phyloP scores from a whole-genome alignment of 2,888 invertebrate genomes.

The Homarus gammarus region DNA sequence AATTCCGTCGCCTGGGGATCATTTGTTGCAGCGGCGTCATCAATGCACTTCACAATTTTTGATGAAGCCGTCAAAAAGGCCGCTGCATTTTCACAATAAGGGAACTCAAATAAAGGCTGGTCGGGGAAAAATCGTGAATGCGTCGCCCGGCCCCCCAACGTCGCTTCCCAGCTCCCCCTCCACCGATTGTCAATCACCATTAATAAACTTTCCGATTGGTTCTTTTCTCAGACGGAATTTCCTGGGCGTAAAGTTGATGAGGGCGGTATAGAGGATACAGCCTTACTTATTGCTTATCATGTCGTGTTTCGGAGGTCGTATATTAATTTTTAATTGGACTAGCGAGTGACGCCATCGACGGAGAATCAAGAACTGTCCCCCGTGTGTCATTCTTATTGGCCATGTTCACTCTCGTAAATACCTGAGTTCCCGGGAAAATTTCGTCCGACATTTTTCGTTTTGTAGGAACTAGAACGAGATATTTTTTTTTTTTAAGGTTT shows the following conservation, averaged over 20 bases:
- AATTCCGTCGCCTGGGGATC: constrained; percentile 19
- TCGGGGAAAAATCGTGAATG: not conserved
- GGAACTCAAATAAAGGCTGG: constrained; percentile 5
- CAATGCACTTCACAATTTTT: constrained; percentile 37
- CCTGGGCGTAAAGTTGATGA: not conserved
- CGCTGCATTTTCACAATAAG: constrained; percentile 40
- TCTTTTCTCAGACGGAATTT: not conserved
- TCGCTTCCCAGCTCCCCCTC: not conserved
- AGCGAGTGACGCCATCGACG: not conserved
- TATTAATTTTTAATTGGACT: not conserved
- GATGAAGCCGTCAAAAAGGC: constrained; percentile 33
- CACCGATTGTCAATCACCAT: not conserved
- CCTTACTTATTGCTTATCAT: not conserved
- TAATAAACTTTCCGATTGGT: constrained; percentile 10
- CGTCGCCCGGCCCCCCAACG: not conserved
- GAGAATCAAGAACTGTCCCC: not conserved
- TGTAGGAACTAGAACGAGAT: not conserved
- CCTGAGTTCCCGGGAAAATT: not conserved
- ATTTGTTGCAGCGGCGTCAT: constrained; percentile 29
- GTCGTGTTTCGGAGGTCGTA: not conserved
- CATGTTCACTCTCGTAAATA: not conserved
- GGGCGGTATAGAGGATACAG: not conserved
- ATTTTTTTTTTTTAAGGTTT: not conserved
- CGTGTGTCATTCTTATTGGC: not conserved
- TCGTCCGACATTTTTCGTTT: not conserved